A percentile compares a stretch with the other conserved stretches of the same genome.
Conservation (phyloP, 2,797 vertebrate species). For the Xenentodon cancila region DNA sequence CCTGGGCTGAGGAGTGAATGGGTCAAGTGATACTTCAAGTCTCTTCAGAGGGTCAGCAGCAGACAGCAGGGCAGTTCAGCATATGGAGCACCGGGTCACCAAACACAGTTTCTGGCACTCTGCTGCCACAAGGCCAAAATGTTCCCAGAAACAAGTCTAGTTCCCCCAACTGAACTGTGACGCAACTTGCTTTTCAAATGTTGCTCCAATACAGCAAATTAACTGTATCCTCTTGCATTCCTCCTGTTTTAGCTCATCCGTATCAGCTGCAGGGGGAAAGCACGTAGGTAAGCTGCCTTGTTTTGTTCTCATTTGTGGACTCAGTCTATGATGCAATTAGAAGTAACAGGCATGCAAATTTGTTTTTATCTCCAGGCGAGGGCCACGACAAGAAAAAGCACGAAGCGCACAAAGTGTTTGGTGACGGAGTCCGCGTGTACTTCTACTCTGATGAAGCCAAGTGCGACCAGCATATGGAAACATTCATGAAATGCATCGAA, state of each 20-base stretch:
- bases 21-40: slow-evolving; percentile 42
- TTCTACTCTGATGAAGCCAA: slow-evolving; percentile 87
- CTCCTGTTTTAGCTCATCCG: slow-evolving; percentile 81
- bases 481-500: slow-evolving; percentile 88
- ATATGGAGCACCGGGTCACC: slow-evolving; percentile 14
- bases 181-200: slow-evolving; percentile 16
- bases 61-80: slow-evolving; percentile 33
- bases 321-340: slow-evolving; percentile 54
- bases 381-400: slow-evolving; percentile 78
- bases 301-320: slow-evolving; percentile 38
- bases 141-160: neutral
- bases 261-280: slow-evolving; percentile 80
- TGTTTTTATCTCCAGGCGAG: slow-evolving; percentile 61
- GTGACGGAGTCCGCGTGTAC: slow-evolving; percentile 80
- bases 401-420: slow-evolving; percentile 72
- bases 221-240: slow-evolving; percentile 40
- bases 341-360: slow-evolving; percentile 55
- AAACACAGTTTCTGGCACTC: slow-evolving; percentile 14
- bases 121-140: slow-evolving; percentile 17
- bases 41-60: slow-evolving; percentile 32
- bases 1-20: slow-evolving; percentile 19
- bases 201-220: slow-evolving; percentile 5
- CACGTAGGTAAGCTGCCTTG: slow-evolving; percentile 80
- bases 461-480: slow-evolving; percentile 93
- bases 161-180: slow-evolving; percentile 6